phyloP scores from a whole-genome alignment of 2,113 vertebrate species.

The Rhagologus leucostigma region DNA sequence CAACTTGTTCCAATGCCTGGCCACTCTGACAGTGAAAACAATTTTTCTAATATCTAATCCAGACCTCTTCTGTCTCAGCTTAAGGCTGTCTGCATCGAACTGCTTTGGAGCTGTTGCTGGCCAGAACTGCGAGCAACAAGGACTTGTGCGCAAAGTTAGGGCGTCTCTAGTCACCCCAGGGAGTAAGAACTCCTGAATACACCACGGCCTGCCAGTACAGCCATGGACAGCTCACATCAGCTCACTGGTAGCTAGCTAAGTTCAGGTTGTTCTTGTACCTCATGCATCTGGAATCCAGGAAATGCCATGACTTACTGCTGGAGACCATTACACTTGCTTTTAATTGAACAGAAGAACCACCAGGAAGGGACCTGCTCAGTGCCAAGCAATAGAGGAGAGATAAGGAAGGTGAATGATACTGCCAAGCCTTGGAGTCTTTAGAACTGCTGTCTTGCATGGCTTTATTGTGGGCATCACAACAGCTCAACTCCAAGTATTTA shows the following conservation, averaged over 20 bases:
- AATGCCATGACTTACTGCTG: not conserved
- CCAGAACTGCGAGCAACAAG: not conserved
- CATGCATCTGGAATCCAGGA: not conserved
- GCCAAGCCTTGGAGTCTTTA: not conserved
- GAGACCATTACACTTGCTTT: not conserved
- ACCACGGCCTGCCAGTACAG: not conserved
- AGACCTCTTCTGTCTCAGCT: not conserved
- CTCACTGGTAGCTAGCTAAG: not conserved
- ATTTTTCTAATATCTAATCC: not conserved
- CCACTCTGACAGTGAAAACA: not conserved
- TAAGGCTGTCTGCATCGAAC: not conserved
- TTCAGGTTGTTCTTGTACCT: not conserved
- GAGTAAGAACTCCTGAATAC: not conserved
- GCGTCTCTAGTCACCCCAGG: too few species aligned
- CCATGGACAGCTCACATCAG: not conserved
- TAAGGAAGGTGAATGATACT: accelerated
- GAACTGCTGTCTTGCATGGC: not conserved
- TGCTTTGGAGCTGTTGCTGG: not conserved
- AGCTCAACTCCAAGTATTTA: not conserved
- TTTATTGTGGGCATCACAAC: not conserved
- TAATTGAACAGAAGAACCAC: not conserved
- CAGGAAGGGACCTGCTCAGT: not conserved
- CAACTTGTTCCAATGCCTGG: not conserved
- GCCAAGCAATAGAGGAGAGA: not conserved
- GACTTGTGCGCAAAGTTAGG: not conserved